Conservation (phyloP, 2,797 vertebrate species). For the Schizopygopsis pylzovi region DNA sequence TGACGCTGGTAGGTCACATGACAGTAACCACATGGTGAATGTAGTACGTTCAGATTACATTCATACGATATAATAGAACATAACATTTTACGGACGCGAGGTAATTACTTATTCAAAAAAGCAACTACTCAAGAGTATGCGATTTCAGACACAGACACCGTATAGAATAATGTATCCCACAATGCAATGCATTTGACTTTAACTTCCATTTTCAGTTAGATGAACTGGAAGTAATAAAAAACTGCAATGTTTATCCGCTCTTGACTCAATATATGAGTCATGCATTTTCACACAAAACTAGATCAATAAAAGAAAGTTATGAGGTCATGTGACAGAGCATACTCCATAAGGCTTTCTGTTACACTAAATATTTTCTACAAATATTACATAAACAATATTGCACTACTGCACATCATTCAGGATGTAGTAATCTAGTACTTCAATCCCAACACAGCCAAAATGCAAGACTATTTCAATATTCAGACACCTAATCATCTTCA, state of each 20-base stretch:
- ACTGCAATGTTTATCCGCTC: background rate
- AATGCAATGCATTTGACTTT: background rate
- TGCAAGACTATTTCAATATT: constrained; percentile 13
- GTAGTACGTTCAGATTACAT: background rate
- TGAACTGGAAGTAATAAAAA: background rate
- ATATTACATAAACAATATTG: background rate
- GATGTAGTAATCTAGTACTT: background rate
- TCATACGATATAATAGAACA: background rate
- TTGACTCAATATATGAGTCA: background rate
- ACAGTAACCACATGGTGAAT: background rate
- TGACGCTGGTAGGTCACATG: too few species aligned
- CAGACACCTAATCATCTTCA: constrained; percentile 27
- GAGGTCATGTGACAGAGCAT: background rate
- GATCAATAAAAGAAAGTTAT: background rate
- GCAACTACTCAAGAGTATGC: background rate
- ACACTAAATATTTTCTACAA: background rate
- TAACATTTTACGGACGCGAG: background rate
- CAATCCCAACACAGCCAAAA: constrained; percentile 9
- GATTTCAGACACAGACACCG: background rate
- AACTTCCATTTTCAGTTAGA: background rate
- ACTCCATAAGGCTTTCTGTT: background rate
- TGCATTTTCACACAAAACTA: background rate
- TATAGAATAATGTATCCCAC: background rate
- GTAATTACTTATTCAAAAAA: background rate
- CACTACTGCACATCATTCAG: background rate